A percentile compares a stretch with the other conserved stretches of the same genome.
phyloP scores from a whole-genome alignment of 2,888 invertebrate species.

The Tachystola acroxantha region DNA sequence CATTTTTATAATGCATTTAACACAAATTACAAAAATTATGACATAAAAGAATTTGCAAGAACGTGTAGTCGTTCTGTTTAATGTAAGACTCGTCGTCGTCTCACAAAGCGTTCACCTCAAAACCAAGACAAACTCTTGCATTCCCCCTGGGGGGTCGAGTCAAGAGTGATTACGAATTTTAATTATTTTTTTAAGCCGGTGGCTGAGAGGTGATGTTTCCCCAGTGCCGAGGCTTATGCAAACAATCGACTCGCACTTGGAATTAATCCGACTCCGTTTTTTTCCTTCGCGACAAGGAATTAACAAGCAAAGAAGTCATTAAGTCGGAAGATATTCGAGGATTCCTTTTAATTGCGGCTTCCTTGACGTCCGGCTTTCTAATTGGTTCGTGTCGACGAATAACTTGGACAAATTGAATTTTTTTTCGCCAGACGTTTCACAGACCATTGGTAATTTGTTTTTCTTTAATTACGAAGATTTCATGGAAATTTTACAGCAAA shows the following conservation, averaged over 20 bases:
- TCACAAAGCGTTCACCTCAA: conserved; percentile 33
- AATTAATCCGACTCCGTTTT: conserved; percentile 73
- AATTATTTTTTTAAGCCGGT: conserved; percentile 79
- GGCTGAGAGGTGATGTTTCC: conserved; percentile 75
- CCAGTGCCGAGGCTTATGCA: conserved; percentile 71
- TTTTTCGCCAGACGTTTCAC: conserved; percentile 31
- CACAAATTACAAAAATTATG: conserved; percentile 40
- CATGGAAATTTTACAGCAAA: conserved; percentile 1
- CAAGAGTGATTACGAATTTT: conserved; percentile 79
- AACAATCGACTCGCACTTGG: conserved; percentile 78
- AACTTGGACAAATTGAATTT: conserved; percentile 60
- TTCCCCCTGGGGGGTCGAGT: conserved; percentile 61
- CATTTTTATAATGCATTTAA: conserved; percentile 48
- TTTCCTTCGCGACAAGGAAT: conserved; percentile 76
- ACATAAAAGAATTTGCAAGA: conserved; percentile 45
- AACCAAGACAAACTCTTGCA: conserved; percentile 44
- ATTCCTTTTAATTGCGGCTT: conserved; percentile 75
- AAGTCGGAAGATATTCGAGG: conserved; percentile 75
- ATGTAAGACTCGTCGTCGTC: conserved; percentile 26
- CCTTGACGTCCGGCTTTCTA: conserved; percentile 66
- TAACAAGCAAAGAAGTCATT: conserved; percentile 79
- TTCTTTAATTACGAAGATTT: conserved; percentile 13
- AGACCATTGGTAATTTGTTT: conserved; percentile 12
- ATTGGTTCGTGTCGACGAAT: conserved; percentile 69
- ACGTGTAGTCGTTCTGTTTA: conserved; percentile 38